Evolutionary conservation across 2,888 invertebrate species (phyloP).

Genomic region (Athalia circularis): DNA sequence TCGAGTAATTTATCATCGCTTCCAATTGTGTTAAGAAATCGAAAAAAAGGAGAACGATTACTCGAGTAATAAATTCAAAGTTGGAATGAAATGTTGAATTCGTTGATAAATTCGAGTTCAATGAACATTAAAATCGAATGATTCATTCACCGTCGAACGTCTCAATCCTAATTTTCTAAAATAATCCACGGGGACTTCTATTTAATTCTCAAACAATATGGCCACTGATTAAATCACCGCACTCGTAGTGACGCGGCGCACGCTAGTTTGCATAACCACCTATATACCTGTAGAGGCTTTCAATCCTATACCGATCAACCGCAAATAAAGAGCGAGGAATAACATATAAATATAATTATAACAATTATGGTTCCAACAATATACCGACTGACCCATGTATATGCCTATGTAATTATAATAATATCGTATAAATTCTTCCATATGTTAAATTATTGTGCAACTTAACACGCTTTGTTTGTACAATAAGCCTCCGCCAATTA

Average conservation of each 20-base stretch:
- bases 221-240: slow-evolving; percentile 16
- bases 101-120: neutral
- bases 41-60: neutral
- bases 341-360: neutral
- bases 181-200: neutral
- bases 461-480: slow-evolving; percentile 43
- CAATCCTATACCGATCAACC: too few relatives aligned
- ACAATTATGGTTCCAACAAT: slow-evolving; percentile 6
- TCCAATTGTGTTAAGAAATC: too few relatives aligned
- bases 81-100: neutral
- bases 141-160: neutral
- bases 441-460: slow-evolving; percentile 58
- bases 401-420: neutral
- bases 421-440: slow-evolving; percentile 26
- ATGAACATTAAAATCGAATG: slow-evolving; percentile 1
- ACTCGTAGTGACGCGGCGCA: slow-evolving; percentile 15
- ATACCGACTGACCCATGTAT: neutral
- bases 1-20: too few relatives aligned
- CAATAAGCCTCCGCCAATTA: slow-evolving; percentile 43
- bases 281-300: neutral
- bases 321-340: too few relatives aligned
- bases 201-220: neutral
- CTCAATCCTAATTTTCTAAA: slow-evolving; percentile 13
- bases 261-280: slow-evolving; percentile 30
- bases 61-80: neutral